Evolutionary conservation across 2,113 vertebrate species (phyloP).

Genomic region (Cheirogaleus medius): DNA sequence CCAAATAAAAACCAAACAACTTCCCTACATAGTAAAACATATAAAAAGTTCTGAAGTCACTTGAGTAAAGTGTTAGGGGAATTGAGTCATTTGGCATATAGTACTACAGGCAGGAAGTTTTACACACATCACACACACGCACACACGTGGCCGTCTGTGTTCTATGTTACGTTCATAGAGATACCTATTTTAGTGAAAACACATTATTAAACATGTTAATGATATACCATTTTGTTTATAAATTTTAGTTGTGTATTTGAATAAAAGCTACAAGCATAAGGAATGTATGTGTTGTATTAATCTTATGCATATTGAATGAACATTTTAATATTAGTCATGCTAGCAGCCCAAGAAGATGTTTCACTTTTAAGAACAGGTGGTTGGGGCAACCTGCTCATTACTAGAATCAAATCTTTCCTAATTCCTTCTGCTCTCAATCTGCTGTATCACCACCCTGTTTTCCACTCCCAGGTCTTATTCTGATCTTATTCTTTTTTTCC

Average conservation of each 20-base stretch:
- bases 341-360: not conserved
- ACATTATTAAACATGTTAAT: not conserved
- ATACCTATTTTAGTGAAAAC: not conserved
- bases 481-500: not conserved
- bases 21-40: not conserved
- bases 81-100: not conserved
- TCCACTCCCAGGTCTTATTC: not conserved
- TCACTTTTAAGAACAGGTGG: not conserved
- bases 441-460: not conserved
- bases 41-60: not conserved
- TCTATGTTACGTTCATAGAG: not conserved
- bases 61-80: not conserved
- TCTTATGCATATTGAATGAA: not conserved
- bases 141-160: not conserved
- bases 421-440: not conserved
- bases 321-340: not conserved
- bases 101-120: not conserved
- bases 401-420: not conserved
- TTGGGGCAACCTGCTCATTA: too few relatives aligned
- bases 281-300: not conserved
- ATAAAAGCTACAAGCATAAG: not conserved
- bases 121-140: not conserved
- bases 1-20: constrained; percentile 13
- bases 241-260: constrained; percentile 3
- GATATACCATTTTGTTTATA: not conserved